Evolutionary conservation across 2,888 invertebrate genomes (phyloP), one percentile per base, ranked within the genome.

Genomic region (Ochropleura leucogaster): DNA sequence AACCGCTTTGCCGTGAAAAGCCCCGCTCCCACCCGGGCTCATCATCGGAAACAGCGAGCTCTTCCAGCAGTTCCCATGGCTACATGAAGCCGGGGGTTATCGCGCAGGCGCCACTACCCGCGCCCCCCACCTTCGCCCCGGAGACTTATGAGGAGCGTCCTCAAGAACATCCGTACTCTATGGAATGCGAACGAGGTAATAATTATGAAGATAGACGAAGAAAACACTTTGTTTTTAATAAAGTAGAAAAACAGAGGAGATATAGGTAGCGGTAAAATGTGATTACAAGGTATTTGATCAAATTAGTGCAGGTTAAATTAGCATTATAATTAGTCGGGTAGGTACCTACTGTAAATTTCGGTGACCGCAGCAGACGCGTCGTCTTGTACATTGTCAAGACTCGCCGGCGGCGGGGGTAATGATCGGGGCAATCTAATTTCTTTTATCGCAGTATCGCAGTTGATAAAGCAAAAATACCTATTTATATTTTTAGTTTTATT

Each of bases 21-120:
- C 75, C 82, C 0, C 91, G 90, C 0, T 90, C 91, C 0, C 92
- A 92, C 59, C 80, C 87, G 0, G 92, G 93, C 12, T 94, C 93
- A 0, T 95, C 95, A 42, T 96, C 97, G 18, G 97, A 97, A 86
- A 97, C 97, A 2, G 91, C 96, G 3, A 97, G 97, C 74, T 97
- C 97, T 0, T 97, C 97, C 0, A 95, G 96, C 88, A 97, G 97
- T 68, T 95, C 95, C 0, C 93, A 93, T 47, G 91, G 94, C 7
- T 95, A 92, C 89, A 71, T 86, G 72, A 93, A 93, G 85, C 66
- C 84, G 5, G 88, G 90, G 44, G 93, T 94, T 42, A 94, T 95
- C 40, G 82, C 92, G 76, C 87, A 90, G 81, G 87, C 85, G 44
- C 96, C 88, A 67, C 91, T 94, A 46, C 91, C 92, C 46, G 91